A percentile compares a stretch with the other conserved stretches of the same genome.
Conservation (phyloP, 2,888 invertebrate species). For the Allophyes oxyacanthae region DNA sequence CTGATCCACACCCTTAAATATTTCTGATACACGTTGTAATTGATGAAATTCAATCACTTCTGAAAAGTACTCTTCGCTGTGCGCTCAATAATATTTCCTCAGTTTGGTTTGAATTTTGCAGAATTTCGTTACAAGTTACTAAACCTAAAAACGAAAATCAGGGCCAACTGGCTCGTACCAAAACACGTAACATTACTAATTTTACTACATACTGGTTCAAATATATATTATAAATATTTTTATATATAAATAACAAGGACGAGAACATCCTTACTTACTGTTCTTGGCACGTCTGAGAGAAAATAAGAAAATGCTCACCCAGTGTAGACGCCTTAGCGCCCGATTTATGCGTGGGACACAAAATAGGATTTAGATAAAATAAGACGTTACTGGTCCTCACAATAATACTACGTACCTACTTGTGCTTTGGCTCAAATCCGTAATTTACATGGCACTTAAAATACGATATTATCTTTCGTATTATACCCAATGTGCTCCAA, state of each 20-base stretch:
- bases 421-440: conserved; percentile 65
- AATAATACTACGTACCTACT: conserved; percentile 57
- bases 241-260: conserved; percentile 64
- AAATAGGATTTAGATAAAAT: conserved; percentile 87
- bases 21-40: too few relatives aligned
- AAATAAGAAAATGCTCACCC: conserved; percentile 88
- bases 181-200: conserved; percentile 21
- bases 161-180: conserved; percentile 6
- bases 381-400: conserved; percentile 77
- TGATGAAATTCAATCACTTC: background rate
- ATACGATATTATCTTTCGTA: conserved; percentile 69
- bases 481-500: conserved; percentile 61
- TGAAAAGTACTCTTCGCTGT: conserved; percentile 14
- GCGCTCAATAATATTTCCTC: background rate
- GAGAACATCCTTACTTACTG: conserved; percentile 78
- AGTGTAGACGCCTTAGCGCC: conserved; percentile 80
- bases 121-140: conserved; percentile 22
- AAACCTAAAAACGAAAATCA: conserved; percentile 32
- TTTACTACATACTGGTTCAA: conserved; percentile 39
- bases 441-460: conserved; percentile 72
- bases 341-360: conserved; percentile 87
- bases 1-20: too few relatives aligned
- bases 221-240: conserved; percentile 49
- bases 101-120: conserved; percentile 22
- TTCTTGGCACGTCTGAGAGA: conserved; percentile 86